Base-by-base conservation (phyloP, 2,888 invertebrate species). In the Pollenia amentaria region DNA sequence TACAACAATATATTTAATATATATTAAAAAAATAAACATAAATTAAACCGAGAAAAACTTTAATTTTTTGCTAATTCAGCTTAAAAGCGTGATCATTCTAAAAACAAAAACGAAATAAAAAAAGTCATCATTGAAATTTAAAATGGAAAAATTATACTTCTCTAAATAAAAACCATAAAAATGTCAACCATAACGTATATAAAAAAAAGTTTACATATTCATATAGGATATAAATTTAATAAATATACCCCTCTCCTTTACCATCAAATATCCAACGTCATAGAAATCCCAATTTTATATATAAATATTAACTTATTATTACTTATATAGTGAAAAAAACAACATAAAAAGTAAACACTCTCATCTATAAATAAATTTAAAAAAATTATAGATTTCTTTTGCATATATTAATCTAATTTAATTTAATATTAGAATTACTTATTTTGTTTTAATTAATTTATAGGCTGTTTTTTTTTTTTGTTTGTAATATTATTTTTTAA, bases 31-130 rank as follows among this genome's bases (percentile, higher is more conserved):
- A 29, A 29, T 29, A 46, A 75, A 84, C 48, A 65, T 51, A 72
- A 78, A 84, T 65, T 73, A 84, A 62, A 84, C 72, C n/a, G 73
- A 79, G 73, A 83, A 83, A 83, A 72, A 55, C 57, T 62, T 69
- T 51, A 79, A 62, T 83, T 86, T 85, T 79, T 86, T 86, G 86
- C 86, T 75, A 83, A 83, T 64, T 83, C 82, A 86, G 82, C 86
- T 86, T 86, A 75, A 79, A 86, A 86, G 86, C 82, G 86, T 86
- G 86, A 83, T 75, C 82, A 86, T 86, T 86, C 85, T 86, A 86
- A 86, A 85, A 85, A 55, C 29, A 64, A 75, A 78, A 81, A 81
- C 69, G 67, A 78, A 86, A 83, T 72, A 69, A 76, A 84, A 80
- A 73, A 85, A 65, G 53, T 73, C 72, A 73, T 78, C 73, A 75